A percentile compares a stretch with the other conserved stretches of the same genome.
Evolutionary conservation across 2,888 invertebrate genomes (phyloP).

Genomic region (Tetranychus truncatus): DNA sequence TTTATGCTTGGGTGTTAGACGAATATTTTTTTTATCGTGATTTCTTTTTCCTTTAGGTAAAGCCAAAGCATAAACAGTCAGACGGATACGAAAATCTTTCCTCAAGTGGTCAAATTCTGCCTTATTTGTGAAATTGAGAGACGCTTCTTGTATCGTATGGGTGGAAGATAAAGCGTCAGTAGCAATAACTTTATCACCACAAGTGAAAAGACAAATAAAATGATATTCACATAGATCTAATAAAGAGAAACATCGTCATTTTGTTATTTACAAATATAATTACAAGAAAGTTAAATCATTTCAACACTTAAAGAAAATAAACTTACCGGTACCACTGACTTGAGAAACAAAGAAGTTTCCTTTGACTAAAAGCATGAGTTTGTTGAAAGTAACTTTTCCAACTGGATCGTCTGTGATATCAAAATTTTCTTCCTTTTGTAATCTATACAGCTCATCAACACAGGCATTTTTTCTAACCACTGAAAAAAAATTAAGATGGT

Average conservation of each 20-base stretch:
- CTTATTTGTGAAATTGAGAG: not conserved
- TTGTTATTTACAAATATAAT: too few relatives aligned
- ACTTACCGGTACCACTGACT: not conserved
- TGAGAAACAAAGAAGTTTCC: conserved; percentile 1
- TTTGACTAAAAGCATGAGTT: not conserved
- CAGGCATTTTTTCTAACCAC: not conserved
- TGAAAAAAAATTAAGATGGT: not conserved
- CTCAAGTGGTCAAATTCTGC: not conserved
- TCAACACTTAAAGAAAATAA: too few relatives aligned
- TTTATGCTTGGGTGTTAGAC: not conserved
- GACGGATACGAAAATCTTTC: not conserved
- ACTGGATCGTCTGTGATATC: not conserved
- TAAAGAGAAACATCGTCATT: too few relatives aligned
- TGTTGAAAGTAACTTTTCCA: not conserved
- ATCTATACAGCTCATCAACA: not conserved
- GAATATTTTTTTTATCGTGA: conserved; percentile 5
- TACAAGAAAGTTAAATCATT: too few relatives aligned
- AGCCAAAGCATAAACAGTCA: not conserved
- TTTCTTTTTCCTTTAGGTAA: not conserved
- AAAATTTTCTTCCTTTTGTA: not conserved
- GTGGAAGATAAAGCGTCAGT: not conserved
- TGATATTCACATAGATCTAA: not conserved
- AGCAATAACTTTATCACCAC: conserved; percentile 1
- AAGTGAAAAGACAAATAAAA: conserved; percentile 2
- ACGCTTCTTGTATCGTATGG: not conserved